These are phyloP conservation scores for Drosophila serrata DNA, from an alignment of 1,140 invertebrate genomes.

Conservation along the genomic window DNA sequence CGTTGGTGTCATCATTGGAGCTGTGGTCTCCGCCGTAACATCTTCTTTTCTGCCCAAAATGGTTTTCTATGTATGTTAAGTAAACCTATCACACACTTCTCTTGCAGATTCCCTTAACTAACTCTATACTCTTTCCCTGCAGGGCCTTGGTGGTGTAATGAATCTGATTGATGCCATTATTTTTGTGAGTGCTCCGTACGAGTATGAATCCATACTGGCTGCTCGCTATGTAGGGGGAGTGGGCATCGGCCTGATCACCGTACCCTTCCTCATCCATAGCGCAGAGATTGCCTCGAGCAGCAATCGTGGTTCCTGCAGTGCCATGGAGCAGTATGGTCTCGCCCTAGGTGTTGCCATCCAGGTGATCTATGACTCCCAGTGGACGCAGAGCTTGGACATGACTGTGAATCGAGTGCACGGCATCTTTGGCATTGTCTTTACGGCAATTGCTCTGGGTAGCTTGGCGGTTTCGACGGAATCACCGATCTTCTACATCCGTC, in stretches of 20 bases:
- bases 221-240: conserved; percentile 73
- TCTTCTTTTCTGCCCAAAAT: conserved; percentile 55
- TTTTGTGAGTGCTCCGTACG: conserved; percentile 55
- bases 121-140: not conserved
- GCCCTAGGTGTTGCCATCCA: conserved; percentile 65
- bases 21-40: conserved; percentile 49
- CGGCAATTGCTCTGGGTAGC: conserved; percentile 22
- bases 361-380: conserved; percentile 57
- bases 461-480: conserved; percentile 51
- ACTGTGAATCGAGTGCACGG: conserved; percentile 61
- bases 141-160: conserved; percentile 56
- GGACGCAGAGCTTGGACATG: conserved; percentile 17
- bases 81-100: not conserved
- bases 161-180: conserved; percentile 67
- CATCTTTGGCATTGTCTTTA: conserved; percentile 66
- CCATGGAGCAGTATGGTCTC: conserved; percentile 64
- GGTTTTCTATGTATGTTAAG: conserved; percentile 68
- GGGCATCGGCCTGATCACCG: conserved; percentile 63
- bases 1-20: conserved; percentile 68
- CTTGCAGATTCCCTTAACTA: not conserved
- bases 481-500: conserved; percentile 60
- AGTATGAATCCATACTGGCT: conserved; percentile 58
- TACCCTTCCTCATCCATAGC: conserved; percentile 66
- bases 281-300: conserved; percentile 54
- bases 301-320: conserved; percentile 56